phyloP scores from a whole-genome alignment of 1,140 invertebrate genomes.

The Mactra quadrangularis region DNA sequence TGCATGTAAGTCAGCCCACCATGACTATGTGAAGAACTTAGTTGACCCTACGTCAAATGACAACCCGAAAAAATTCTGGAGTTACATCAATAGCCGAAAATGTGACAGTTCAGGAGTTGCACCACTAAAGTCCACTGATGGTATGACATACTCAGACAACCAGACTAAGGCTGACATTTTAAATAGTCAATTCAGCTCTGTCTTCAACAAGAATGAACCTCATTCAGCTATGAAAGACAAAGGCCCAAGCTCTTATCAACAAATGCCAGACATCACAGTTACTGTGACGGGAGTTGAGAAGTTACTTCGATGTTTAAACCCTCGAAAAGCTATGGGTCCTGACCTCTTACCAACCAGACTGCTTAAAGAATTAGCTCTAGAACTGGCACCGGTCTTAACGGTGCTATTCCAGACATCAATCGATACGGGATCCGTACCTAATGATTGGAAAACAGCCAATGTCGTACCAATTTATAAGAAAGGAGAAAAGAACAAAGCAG shows the following conservation, averaged over 20 bases:
- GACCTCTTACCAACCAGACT: no score
- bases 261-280: no score
- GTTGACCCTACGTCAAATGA: neutral
- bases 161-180: neutral
- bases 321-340: neutral
- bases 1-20: no score
- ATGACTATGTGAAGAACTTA: neutral
- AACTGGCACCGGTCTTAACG: no score
- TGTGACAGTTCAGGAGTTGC: constrained; percentile 30
- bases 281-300: constrained; percentile 4
- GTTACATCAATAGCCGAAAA: constrained; percentile 11
- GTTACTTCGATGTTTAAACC: neutral
- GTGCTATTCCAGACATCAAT: no score
- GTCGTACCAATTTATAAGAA: neutral
- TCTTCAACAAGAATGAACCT: neutral
- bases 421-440: no score
- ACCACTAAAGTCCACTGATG: constrained; percentile 12
- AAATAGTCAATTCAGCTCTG: neutral
- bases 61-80: constrained; percentile 1
- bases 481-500: neutral
- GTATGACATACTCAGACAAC: constrained; percentile 46
- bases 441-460: neutral
- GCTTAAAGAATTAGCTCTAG: no score
- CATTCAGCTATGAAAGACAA: neutral
- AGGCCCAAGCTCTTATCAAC: no score